These are phyloP conservation scores for Arvicanthis niloticus DNA, from an alignment of 2,113 vertebrate genomes.

Conservation along the genomic window DNA sequence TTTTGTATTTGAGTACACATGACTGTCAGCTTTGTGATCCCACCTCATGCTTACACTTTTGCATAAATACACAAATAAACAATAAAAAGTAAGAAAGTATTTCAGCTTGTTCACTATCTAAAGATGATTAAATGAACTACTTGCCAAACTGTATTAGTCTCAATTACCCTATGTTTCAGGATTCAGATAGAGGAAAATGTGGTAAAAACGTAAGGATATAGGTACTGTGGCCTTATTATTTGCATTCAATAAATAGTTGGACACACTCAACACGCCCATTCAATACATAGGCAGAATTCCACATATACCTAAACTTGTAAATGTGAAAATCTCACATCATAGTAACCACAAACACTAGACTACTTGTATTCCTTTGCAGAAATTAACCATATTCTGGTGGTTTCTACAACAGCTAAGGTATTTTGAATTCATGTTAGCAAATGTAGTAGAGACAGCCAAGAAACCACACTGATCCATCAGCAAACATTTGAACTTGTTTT, in stretches of 20 bases:
- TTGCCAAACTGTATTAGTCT: not conserved
- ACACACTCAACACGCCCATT: not conserved
- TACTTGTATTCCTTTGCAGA: not conserved
- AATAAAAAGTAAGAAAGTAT: not conserved
- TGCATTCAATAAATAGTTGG: not conserved
- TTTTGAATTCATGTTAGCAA: accelerated
- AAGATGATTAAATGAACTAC: not conserved
- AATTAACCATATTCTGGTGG: not conserved
- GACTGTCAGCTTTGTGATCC: not conserved
- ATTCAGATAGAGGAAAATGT: not conserved
- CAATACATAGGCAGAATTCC: not conserved
- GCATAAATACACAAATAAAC: not conserved
- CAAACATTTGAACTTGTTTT: not conserved
- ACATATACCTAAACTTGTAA: not conserved
- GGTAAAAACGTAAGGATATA: not conserved
- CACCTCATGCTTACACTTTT: not conserved
- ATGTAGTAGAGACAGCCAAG: not conserved
- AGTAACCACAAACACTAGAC: not conserved
- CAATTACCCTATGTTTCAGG: not conserved
- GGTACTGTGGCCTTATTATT: not conserved
- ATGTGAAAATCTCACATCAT: not conserved
- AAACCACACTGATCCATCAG: not conserved
- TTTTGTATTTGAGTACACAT: not conserved
- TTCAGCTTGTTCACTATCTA: not conserved
- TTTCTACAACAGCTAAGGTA: not conserved